Evolutionary conservation across 2,888 invertebrate genomes (phyloP), one percentile per base, ranked within the genome.

Genomic region (Eilema sororculum): DNA sequence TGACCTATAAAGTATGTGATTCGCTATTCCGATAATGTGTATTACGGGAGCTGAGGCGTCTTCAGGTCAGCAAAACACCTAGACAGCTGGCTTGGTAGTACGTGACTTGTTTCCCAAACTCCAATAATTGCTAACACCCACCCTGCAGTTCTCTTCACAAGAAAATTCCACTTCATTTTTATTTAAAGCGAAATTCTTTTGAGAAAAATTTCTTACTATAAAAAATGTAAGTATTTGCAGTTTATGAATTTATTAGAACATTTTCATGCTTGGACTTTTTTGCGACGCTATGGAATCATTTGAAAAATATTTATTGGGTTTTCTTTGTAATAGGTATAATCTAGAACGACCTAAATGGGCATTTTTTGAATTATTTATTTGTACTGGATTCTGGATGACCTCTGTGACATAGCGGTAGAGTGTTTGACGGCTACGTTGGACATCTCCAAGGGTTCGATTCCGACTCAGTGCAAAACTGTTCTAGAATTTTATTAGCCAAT

Each of bases 101-200:
- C 62, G 68, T 57, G 68, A 57, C 57, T 33, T 4, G 68, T 2
- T n/a, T 63, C 25, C 33, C 2, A 62, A 67, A 8, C 24, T 2
- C 33, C 22, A n/a, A 9, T 67, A 61, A 67, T 67, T 62, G 33
- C 56, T 56, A n/a, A 56, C 67, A 13, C 12, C 28, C 25, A 16
- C 20, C 8, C 22, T 56, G 46, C 56, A 65, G 33, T 65, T 57
- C 16, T 30, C 22, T 3, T 56, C 56, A 10, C 56, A 22, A 65
- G 65, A 30, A 65, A 65, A 56, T 33, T 57, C 28, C 28, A n/a
- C 12, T 28, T 52, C 46, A 52, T 28, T 64, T 63, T 64, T 64
- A 64, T 46, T 20, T 46, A 4, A 46, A 28, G 16, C 1, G 2
- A n/a, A 52, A 52, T n/a, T 52, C 52, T 9, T 46, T 52, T 9